Evolutionary conservation across 2,888 invertebrate genomes (phyloP).

Genomic region (Tortrix viridana): DNA sequence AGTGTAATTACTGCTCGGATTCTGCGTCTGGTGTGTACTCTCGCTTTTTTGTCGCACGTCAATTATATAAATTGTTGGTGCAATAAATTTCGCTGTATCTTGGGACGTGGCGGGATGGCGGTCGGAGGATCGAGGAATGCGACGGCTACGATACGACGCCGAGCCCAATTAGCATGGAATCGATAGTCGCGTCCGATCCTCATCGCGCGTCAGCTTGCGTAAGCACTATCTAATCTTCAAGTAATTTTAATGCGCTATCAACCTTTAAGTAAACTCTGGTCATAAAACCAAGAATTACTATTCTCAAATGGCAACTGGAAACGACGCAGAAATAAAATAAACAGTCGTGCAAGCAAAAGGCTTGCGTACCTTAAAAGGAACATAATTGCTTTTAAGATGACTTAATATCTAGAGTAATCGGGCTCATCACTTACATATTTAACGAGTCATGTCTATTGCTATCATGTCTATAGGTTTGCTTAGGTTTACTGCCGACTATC

Average conservation of each 20-base stretch:
- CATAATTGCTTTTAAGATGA: constrained; percentile 17
- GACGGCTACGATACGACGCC: constrained; percentile 66
- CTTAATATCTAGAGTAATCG: constrained; percentile 16
- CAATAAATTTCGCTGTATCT: constrained; percentile 83
- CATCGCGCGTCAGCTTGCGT: constrained; percentile 78
- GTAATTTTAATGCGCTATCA: constrained; percentile 76
- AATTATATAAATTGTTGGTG: constrained; percentile 83
- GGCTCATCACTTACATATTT: constrained; percentile 19
- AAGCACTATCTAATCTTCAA: constrained; percentile 76
- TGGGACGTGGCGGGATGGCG: constrained; percentile 66
- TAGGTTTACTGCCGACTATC: neutral
- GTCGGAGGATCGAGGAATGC: constrained; percentile 55
- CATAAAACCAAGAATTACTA: constrained; percentile 21
- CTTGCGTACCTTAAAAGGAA: constrained; percentile 3
- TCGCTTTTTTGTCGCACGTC: constrained; percentile 81
- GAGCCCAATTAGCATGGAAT: constrained; percentile 83
- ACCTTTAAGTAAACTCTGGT: constrained; percentile 47
- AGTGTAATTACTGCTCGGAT: constrained; percentile 73
- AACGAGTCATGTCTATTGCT: constrained; percentile 2
- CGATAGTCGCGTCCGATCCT: constrained; percentile 78
- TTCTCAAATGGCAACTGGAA: constrained; percentile 10
- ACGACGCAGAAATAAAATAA: constrained; percentile 6
- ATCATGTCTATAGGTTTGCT: neutral
- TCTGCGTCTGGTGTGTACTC: constrained; percentile 74
- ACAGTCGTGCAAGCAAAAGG: constrained; percentile 15